These are phyloP conservation scores for Ginglymostoma cirratum DNA, from an alignment of 2,113 vertebrate species.

Conservation along the genomic window DNA sequence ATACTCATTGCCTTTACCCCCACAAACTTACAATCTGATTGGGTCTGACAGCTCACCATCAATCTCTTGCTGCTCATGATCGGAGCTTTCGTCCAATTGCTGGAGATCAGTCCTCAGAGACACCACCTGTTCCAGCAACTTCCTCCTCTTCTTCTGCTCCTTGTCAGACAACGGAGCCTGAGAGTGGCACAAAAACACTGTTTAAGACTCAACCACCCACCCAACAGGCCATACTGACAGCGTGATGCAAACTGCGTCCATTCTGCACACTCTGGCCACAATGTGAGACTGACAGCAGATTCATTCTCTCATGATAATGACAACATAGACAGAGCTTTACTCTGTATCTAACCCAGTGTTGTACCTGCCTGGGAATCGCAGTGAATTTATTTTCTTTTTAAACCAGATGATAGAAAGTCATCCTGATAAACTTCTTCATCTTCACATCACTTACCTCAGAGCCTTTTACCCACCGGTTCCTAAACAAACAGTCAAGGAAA, in stretches of 20 bases:
- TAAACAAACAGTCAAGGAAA: background rate
- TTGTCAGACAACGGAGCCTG: slow-evolving; percentile 54
- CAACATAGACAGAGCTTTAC: background rate
- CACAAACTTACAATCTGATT: too few species aligned
- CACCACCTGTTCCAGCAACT: slow-evolving; percentile 58
- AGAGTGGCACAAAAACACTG: background rate
- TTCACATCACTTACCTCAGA: background rate
- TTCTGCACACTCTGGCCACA: too few species aligned
- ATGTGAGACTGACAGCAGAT: too few species aligned
- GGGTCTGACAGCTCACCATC: slow-evolving; percentile 45
- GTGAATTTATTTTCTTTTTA: too few species aligned
- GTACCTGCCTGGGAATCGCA: background rate
- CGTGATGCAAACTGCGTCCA: background rate
- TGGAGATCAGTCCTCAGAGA: slow-evolving; percentile 59
- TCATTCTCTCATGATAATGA: too few species aligned
- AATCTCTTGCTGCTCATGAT: slow-evolving; percentile 60
- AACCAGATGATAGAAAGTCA: too few species aligned
- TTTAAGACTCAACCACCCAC: background rate
- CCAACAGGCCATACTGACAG: background rate
- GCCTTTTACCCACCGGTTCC: background rate
- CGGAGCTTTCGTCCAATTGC: slow-evolving; percentile 66
- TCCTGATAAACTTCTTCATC: too few species aligned
- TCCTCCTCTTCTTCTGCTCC: slow-evolving; percentile 50
- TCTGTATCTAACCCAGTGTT: background rate
- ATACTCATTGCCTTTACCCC: fast-evolving